Evolutionary conservation across 2,113 vertebrate genomes (phyloP), one percentile per base, ranked within the genome.

Genomic region (Stigmatopora nigra): DNA sequence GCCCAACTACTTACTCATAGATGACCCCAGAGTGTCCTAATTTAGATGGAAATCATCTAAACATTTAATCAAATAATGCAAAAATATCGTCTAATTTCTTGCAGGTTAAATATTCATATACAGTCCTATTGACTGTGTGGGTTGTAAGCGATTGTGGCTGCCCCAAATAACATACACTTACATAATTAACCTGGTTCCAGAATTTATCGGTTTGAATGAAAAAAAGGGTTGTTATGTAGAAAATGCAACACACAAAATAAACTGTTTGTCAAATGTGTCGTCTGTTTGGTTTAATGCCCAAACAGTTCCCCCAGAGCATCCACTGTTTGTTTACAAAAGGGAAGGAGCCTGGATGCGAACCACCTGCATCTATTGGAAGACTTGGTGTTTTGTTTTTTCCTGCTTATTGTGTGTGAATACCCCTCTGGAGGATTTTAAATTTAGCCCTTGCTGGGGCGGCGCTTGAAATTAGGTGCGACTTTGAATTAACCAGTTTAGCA

Each of bases 241-340:
- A 86, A 82, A 86, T 79, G 78, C 79, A 75, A 71, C 67, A 65
- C 64, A 0, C 64, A 81, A 77, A 78, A 80, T 90, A 90, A 91
- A 91, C 84, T 86, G 88, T 91, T 91, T 92, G 88, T 90, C 84
- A 85, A 82, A 80, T 80, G 72, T 81, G 76, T 80, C 69, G 63
- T 86, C 82, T 91, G 89, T 91, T 91, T 91, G 86, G 84, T 87
- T 89, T 77, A 85, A 85, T 55, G 67, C 80, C 85, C 89, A 91
- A 91, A 92, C 88, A 91, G 77, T 88, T 72, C 80, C 71, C 61
- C 76, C 63, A 68, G 75, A 82, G 85, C 80, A 80, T 87, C 75
- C 71, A 72, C 69, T 68, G 61, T 86, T 63, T 89, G 86, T 89
- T 89, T 89, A 89, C 64, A 80, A 52, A 75, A 70, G 12, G 44